Conservation (phyloP, 2,888 invertebrate genomes). For the Sphaerophoria taeniata region DNA sequence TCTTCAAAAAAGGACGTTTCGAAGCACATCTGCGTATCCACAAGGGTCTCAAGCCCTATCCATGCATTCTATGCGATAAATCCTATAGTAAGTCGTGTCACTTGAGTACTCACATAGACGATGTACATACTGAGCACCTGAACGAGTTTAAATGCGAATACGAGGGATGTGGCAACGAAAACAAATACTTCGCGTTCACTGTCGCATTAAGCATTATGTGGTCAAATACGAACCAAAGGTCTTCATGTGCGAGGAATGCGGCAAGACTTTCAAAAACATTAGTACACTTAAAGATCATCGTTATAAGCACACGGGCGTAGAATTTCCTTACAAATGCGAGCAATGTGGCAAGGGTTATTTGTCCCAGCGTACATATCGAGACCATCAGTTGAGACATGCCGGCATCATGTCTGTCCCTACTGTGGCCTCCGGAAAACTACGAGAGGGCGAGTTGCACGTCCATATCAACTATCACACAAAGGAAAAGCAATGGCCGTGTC, state of each 20-base stretch:
- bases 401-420: conserved; percentile 76
- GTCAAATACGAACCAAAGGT: conserved; percentile 76
- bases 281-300: conserved; percentile 80
- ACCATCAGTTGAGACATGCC: conserved; percentile 78
- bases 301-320: conserved; percentile 75
- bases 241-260: conserved; percentile 80
- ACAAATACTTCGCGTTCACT: conserved; percentile 80
- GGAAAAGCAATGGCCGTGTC: conserved; percentile 76
- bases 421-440: conserved; percentile 78
- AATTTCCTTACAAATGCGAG: conserved; percentile 77
- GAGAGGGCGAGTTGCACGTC: conserved; percentile 70
- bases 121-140: conserved; percentile 69
- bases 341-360: conserved; percentile 78
- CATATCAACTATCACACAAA: conserved; percentile 78
- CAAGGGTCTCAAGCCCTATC: conserved; percentile 72
- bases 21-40: conserved; percentile 56
- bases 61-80: conserved; percentile 72
- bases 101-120: conserved; percentile 70
- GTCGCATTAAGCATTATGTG: conserved; percentile 78
- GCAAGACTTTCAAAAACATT: conserved; percentile 80
- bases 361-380: conserved; percentile 75
- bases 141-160: conserved; percentile 77
- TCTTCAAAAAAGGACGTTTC: conserved; percentile 66
- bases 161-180: conserved; percentile 78
- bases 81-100: conserved; percentile 70